A percentile compares a stretch with the other conserved stretches of the same genome.
These are phyloP conservation scores for Lumbricus terrestris DNA, from an alignment of 2,888 invertebrate genomes.

Conservation along the genomic window DNA sequence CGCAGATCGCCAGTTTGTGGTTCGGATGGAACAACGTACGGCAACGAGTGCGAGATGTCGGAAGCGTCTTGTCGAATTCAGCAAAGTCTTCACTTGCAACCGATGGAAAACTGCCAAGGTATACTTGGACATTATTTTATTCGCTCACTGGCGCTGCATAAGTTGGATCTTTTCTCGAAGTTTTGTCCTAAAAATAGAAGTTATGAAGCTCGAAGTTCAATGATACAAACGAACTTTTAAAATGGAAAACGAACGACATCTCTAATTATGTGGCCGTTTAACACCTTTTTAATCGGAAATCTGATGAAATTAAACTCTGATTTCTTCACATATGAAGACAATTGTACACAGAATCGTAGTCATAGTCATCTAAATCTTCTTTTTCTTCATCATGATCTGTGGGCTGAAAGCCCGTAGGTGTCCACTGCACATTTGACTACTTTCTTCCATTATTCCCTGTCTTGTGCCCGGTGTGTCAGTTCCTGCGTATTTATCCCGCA, in stretches of 20 bases:
- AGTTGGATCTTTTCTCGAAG: background rate
- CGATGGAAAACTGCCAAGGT: slow-evolving; percentile 77
- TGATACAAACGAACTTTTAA: background rate
- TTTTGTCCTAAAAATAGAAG: background rate
- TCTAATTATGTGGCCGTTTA: background rate
- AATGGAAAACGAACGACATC: background rate
- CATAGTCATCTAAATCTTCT: no score
- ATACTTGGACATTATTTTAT: slow-evolving; percentile 33
- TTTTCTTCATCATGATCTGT: no score
- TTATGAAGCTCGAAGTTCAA: background rate
- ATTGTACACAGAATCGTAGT: no score
- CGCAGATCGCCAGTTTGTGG: slow-evolving; percentile 73
- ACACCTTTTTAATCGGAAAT: background rate
- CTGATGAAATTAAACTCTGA: no score
- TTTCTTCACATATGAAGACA: no score
- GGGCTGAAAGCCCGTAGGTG: no score
- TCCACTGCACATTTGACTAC: no score
- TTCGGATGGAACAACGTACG: slow-evolving; percentile 77
- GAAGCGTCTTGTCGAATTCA: slow-evolving; percentile 83
- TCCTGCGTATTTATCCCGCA: no score
- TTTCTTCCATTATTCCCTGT: no score
- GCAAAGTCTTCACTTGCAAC: slow-evolving; percentile 74
- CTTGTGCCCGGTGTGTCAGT: no score
- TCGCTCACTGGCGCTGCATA: background rate
- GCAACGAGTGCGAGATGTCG: slow-evolving; percentile 81